phyloP scores from a whole-genome alignment of 2,888 invertebrate genomes.

The Torymus tubicola region DNA sequence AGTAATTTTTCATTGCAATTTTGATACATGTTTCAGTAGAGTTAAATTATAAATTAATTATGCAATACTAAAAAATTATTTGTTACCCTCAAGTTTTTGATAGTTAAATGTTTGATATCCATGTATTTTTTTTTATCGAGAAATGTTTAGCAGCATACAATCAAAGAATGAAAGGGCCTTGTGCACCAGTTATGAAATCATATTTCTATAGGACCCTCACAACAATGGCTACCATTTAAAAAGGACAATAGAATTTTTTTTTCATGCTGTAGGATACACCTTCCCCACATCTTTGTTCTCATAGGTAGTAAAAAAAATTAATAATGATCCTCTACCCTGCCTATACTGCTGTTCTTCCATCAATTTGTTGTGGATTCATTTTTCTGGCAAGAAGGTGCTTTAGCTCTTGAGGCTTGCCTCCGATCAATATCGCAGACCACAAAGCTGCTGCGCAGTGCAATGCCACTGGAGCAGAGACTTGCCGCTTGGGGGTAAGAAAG shows the following conservation, averaged over 20 bases:
- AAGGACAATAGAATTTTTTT: conserved; percentile 64
- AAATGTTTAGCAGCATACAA: neutral
- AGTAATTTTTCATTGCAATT: neutral
- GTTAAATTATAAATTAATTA: too few relatives aligned
- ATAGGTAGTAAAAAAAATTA: conserved; percentile 50
- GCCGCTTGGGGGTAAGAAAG: conserved; percentile 48
- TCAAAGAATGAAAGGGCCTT: neutral
- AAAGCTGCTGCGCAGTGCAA: conserved; percentile 71
- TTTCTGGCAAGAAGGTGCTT: conserved; percentile 41
- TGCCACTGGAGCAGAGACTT: conserved; percentile 52
- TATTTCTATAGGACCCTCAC: conserved; percentile 66
- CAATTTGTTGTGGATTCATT: conserved; percentile 40
- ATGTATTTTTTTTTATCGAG: too few relatives aligned
- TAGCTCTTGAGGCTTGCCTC: conserved; percentile 54
- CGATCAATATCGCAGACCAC: conserved; percentile 74
- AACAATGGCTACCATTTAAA: conserved; percentile 63
- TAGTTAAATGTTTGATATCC: too few relatives aligned
- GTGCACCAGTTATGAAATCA: conserved; percentile 62
- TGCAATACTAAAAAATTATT: too few relatives aligned
- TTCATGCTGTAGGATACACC: conserved; percentile 55
- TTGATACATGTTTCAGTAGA: neutral
- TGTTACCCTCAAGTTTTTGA: too few relatives aligned
- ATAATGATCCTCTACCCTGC: conserved; percentile 66
- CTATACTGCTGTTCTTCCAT: conserved; percentile 54
- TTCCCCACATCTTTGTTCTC: conserved; percentile 24